Base-by-base conservation (phyloP, 2,888 invertebrate species). In the Mythimna albipuncta region DNA sequence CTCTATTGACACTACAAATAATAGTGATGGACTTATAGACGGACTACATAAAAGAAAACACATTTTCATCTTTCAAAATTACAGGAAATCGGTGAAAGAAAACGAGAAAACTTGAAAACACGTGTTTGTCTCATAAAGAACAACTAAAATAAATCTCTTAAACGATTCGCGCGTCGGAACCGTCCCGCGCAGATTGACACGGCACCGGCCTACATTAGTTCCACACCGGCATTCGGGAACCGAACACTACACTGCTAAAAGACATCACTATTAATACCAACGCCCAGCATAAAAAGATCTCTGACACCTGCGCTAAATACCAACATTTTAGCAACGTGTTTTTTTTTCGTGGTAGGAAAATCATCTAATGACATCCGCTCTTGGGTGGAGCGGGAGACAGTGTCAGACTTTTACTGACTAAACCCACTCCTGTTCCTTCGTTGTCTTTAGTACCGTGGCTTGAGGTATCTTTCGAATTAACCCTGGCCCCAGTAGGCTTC, bases 141-240 rank as follows among this genome's bases (percentile, higher is more conserved):
- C 75, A 75, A 76, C 83, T 62, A 86, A 87, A 87, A 87, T 86
- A 86, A 87, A 84, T 85, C 75, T 82, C 84, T 83, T 82, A 83
- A 83, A 79, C 82, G 85, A 81, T 83, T 84, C 77, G 80, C 84
- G 72, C 84, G 76, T 79, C 79, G 81, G 74, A 86, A 84, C 84
- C 77, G 61, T 75, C 78, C 75, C 87, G 83, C 87, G 91, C 84
- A 85, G 94, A 95, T 92, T 93, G 94, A 94, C 93, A 91, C 83
- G 89, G 85, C 89, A 88, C 84, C 92, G 94, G 85, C 90, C 93
- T 91, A 94, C 93, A 93, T 94, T 92, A 91, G 89, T 90, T 89
- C 87, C 89, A 91, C 92, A 92, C 91, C 89, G 93, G 94, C 90
- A 94, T 94, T 94, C 94, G 92, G 93, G 93, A 93, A 93, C 93